Evolutionary conservation across 2,113 vertebrate species (phyloP).

Genomic region (Crotalus viridis): DNA sequence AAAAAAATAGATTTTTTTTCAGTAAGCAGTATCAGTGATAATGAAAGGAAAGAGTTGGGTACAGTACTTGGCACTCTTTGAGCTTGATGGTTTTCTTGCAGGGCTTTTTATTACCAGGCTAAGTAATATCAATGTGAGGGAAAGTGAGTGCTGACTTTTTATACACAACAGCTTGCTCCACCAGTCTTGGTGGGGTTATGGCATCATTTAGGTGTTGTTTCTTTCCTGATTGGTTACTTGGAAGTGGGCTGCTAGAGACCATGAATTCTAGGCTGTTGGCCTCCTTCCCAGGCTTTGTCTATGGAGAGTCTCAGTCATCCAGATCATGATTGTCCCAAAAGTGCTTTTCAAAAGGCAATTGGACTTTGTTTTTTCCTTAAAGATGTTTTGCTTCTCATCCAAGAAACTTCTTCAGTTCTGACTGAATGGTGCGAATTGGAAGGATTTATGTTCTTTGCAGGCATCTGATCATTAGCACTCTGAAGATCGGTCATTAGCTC

Average conservation of each 20-base stretch:
- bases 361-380: not conserved
- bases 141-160: not conserved
- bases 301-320: not conserved
- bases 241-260: not conserved
- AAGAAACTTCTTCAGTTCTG: no score
- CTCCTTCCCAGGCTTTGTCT: not conserved
- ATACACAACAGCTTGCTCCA: not conserved
- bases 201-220: not conserved
- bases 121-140: not conserved
- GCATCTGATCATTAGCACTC: no score
- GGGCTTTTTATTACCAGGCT: not conserved
- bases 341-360: not conserved
- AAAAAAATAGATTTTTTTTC: not conserved
- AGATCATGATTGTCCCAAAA: not conserved
- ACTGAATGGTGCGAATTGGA: no score
- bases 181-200: not conserved
- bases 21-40: fast-evolving
- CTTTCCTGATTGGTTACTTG: not conserved
- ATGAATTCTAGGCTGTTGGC: not conserved
- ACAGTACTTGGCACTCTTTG: not conserved
- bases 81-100: not conserved
- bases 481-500: no score
- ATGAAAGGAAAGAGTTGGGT: not conserved
- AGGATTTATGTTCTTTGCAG: no score
- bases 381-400: not conserved